phyloP scores from a whole-genome alignment of 2,113 vertebrate genomes.

The Xiphophorus hellerii region DNA sequence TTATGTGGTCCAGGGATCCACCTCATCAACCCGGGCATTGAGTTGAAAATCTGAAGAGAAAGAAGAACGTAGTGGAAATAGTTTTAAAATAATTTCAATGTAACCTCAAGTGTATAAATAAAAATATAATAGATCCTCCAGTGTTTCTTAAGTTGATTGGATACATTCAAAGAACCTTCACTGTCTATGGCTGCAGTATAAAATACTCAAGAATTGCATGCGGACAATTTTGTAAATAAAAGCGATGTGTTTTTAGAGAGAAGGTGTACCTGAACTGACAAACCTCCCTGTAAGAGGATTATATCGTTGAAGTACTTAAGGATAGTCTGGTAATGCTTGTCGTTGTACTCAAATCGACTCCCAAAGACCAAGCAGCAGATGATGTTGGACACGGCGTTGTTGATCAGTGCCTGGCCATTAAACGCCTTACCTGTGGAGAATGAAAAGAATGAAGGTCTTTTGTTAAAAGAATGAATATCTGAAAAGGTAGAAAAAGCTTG shows the following conservation, averaged over 20 bases:
- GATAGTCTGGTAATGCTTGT: constrained; percentile 38
- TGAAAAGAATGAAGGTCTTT: not conserved
- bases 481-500: not conserved
- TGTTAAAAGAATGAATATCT: not conserved
- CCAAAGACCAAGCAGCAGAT: constrained; percentile 70
- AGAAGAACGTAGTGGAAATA: rapidly evolving
- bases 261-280: constrained; percentile 39
- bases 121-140: too few relatives aligned
- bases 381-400: constrained; percentile 78
- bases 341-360: constrained; percentile 54
- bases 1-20: constrained; percentile 81
- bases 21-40: constrained; percentile 75
- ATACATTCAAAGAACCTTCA: not conserved
- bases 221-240: not conserved
- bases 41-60: constrained; percentile 75
- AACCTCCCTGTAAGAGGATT: not conserved
- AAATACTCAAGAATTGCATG: not conserved
- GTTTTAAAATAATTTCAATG: not conserved
- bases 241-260: not conserved
- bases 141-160: too few relatives aligned
- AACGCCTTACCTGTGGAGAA: constrained; percentile 79
- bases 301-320: constrained; percentile 27
- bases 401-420: constrained; percentile 78
- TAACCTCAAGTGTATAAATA: not conserved
- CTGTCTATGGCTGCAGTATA: not conserved